Conservation (phyloP, 2,797 vertebrate species). For the Melanotaenia nigrans region DNA sequence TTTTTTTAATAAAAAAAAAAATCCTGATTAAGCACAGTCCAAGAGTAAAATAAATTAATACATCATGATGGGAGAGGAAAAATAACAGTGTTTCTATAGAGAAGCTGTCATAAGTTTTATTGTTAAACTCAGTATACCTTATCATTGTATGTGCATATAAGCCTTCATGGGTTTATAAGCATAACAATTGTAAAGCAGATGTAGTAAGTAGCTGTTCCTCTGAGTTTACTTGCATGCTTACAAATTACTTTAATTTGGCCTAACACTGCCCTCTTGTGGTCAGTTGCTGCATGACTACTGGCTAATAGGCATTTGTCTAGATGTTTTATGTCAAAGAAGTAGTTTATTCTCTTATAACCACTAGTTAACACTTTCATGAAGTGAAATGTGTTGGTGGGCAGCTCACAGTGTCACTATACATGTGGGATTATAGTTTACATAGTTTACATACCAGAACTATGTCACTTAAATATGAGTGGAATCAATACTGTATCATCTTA, state of each 20-base stretch:
- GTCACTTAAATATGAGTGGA: background rate
- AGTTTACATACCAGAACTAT: background rate
- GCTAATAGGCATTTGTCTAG: too few relatives aligned
- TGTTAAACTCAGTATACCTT: background rate
- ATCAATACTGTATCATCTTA: background rate
- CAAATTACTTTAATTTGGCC: background rate
- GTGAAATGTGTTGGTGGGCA: background rate
- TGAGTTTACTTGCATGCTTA: background rate
- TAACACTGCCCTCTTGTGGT: slow-evolving; percentile 63
- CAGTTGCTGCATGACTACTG: background rate
- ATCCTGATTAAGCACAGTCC: background rate
- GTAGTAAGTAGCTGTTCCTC: background rate
- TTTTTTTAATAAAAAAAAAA: background rate
- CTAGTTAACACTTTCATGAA: background rate
- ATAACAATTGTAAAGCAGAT: background rate
- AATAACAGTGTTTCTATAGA: background rate
- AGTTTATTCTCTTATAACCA: too few relatives aligned
- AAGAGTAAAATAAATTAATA: background rate
- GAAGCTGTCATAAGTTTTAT: background rate
- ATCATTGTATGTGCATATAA: background rate
- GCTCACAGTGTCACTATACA: background rate
- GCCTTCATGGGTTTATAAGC: background rate
- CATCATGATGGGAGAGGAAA: background rate
- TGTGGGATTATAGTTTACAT: background rate
- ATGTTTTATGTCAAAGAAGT: too few relatives aligned